Base-by-base conservation (phyloP, 1,140 invertebrate species). In the Periplaneta americana region DNA sequence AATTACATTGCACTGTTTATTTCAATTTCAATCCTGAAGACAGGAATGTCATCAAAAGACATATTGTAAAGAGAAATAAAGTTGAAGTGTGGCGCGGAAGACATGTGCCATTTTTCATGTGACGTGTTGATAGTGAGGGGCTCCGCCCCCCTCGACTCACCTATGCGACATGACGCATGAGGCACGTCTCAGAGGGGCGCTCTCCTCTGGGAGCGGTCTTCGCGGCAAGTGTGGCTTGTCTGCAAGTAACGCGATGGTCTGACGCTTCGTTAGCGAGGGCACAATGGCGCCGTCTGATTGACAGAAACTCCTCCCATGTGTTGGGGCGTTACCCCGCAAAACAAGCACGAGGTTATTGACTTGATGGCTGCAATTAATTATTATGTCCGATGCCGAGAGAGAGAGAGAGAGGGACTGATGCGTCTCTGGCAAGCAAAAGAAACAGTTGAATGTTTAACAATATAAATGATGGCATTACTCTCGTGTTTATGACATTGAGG, bases 291-390 rank as follows among this genome's bases (percentile, higher is more conserved):
- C 48, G n/a, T 22, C 75, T 77, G 75, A 77, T 77, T 77, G 75
- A 77, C 75, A 77, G 8, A n/a, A 31, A 31, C 75, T 77, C 75
- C 75, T 77, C 75, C 75, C 75, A 77, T 77, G 75, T 77, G 75
- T 77, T 77, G 75, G 75, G 75, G 75, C 33, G 33, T 77, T 34
- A 34, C 33, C 75, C 75, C 33, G 35, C 75, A 31, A 77, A 77
- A 77, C 75, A 77, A 77, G 35, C 75, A 28, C 75, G 33, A 36
- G 75, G 75, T 77, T 77, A 77, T 77, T 77, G 75, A 77, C 75
- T 77, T 77, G 75, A 77, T 77, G 75, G 75, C 28, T 77, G 75
- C 75, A 77, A 77, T 77, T 77, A 77, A 77, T 77, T 77, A 77
- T 36, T 77, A 36, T 77, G 33, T 36, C 48, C 48, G 48, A 66